phyloP scores from a whole-genome alignment of 2,888 invertebrate species.

The Ametastegia equiseti region DNA sequence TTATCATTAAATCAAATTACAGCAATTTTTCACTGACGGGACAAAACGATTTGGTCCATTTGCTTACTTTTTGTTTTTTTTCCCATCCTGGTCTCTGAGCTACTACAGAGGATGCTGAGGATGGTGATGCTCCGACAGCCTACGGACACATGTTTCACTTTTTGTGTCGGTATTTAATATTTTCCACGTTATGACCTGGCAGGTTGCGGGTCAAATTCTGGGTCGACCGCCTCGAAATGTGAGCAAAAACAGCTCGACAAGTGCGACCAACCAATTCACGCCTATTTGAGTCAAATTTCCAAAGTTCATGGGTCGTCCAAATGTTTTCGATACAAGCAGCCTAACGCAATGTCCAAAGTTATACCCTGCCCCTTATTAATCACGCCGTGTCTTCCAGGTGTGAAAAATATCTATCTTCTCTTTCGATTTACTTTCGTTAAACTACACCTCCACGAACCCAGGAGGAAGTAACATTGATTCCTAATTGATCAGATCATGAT shows the following conservation, averaged over 20 bases:
- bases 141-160: conserved; percentile 45
- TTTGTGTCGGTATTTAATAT: conserved; percentile 46
- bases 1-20: not conserved
- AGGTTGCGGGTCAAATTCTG: conserved; percentile 56
- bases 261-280: conserved; percentile 51
- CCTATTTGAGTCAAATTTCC: conserved; percentile 41
- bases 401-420: no score
- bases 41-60: not conserved
- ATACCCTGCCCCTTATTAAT: not conserved
- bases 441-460: not conserved
- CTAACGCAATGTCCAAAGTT: not conserved
- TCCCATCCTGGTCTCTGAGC: not conserved
- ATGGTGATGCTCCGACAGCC: conserved; percentile 33
- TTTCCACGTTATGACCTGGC: conserved; percentile 49
- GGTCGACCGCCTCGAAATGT: conserved; percentile 51
- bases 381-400: not conserved
- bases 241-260: conserved; percentile 55
- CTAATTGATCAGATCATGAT: no score
- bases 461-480: not conserved
- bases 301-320: conserved; percentile 10
- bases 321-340: not conserved
- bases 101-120: not conserved
- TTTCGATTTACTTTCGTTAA: not conserved
- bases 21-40: not conserved
- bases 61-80: not conserved